Conservation (phyloP, 2,888 invertebrate genomes). For the Aricia artaxerxes region DNA sequence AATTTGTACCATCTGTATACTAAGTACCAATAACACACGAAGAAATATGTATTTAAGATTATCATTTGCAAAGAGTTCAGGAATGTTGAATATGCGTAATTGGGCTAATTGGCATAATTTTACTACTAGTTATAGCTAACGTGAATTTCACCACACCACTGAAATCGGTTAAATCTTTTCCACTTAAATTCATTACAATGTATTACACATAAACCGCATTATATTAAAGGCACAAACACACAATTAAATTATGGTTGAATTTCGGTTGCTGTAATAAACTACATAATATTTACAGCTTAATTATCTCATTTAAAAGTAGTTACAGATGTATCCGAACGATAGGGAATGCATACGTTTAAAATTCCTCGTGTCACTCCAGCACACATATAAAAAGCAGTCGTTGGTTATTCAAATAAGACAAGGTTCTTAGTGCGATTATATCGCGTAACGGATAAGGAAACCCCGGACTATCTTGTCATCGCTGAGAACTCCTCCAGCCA, state of each 20-base stretch:
- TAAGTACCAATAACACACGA: background rate
- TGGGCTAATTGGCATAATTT: background rate
- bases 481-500: conserved; percentile 50
- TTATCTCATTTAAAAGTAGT: background rate
- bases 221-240: background rate
- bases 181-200: background rate
- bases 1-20: conserved; percentile 7
- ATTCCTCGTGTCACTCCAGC: conserved; percentile 5
- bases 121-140: background rate
- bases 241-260: background rate
- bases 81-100: background rate
- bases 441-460: conserved; percentile 73
- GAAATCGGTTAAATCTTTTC: background rate
- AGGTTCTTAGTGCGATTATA: conserved; percentile 62
- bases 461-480: conserved; percentile 64
- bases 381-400: conserved; percentile 32
- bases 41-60: background rate
- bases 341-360: conserved; percentile 21
- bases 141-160: background rate
- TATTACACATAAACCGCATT: background rate
- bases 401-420: conserved; percentile 71
- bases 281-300: background rate
- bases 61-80: background rate
- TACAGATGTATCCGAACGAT: conserved; percentile 17
- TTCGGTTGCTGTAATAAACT: background rate